These are phyloP conservation scores for Aphyosemion australe DNA, from an alignment of 2,113 vertebrate species.

Conservation along the genomic window DNA sequence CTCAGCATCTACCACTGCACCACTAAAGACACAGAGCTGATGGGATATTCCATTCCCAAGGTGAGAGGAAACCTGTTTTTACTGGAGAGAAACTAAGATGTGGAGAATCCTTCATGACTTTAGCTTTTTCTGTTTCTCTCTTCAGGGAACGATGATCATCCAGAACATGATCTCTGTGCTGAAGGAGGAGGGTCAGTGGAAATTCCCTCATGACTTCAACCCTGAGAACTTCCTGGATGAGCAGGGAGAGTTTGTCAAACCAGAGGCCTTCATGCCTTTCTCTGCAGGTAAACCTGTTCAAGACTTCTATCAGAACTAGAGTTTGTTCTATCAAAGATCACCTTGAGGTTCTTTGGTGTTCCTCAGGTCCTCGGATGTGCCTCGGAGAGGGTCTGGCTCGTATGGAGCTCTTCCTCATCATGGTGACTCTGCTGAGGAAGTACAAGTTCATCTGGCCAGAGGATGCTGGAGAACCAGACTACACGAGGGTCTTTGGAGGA, in stretches of 20 bases:
- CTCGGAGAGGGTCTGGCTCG: conserved; percentile 57
- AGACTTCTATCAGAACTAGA: not conserved
- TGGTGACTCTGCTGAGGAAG: conserved; percentile 13
- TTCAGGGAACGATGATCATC: conserved; percentile 63
- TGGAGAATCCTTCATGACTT: too few relatives aligned
- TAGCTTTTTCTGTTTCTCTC: not conserved
- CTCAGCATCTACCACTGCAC: conserved; percentile 67
- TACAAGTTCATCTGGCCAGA: conserved; percentile 21
- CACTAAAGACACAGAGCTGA: conserved; percentile 64
- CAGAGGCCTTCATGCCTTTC: conserved; percentile 74
- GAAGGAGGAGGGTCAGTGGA: conserved; percentile 73
- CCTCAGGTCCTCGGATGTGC: conserved; percentile 57
- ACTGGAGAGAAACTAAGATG: too few relatives aligned
- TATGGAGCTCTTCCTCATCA: conserved; percentile 56
- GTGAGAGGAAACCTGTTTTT: conserved; percentile 15
- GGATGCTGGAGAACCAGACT: conserved; percentile 16
- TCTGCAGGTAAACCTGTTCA: conserved; percentile 45
- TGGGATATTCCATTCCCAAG: conserved; percentile 70
- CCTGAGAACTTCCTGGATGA: conserved; percentile 74
- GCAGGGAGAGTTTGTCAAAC: conserved; percentile 67
- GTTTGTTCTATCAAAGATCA: too few relatives aligned
- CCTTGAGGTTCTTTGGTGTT: not conserved
- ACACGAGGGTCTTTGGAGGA: not conserved
- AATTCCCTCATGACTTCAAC: conserved; percentile 71
- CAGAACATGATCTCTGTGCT: conserved; percentile 60